Evolutionary conservation across 2,113 vertebrate genomes (phyloP).

Genomic region (Ophiodon elongatus): DNA sequence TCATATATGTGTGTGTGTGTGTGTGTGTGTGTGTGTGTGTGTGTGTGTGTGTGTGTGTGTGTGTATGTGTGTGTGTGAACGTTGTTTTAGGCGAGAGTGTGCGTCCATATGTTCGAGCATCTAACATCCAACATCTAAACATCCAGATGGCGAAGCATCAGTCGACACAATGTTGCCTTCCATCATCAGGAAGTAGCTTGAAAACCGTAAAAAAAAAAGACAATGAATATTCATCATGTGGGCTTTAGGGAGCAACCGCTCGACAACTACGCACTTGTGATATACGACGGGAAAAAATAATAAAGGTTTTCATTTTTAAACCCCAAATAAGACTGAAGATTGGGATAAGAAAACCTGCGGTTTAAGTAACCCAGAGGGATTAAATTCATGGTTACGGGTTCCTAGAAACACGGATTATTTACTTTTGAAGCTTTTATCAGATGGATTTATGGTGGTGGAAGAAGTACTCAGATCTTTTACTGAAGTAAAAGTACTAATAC

Average conservation of each 20-base stretch:
- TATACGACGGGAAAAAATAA: neutral
- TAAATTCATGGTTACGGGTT: neutral
- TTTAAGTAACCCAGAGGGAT: slow-evolving; percentile 15
- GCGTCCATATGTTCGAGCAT: slow-evolving; percentile 55
- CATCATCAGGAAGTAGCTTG: slow-evolving; percentile 53
- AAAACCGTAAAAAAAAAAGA: slow-evolving; percentile 33
- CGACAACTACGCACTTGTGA: slow-evolving; percentile 14
- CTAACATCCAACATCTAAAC: slow-evolving; percentile 67
- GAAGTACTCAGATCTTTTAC: neutral
- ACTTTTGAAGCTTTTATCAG: no score
- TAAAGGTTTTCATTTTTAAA: neutral
- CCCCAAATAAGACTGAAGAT: neutral
- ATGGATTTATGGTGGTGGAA: no score
- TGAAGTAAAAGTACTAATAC: neutral
- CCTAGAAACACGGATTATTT: neutral
- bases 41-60: slow-evolving; percentile 34
- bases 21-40: slow-evolving; percentile 21
- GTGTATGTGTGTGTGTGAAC: slow-evolving; percentile 16
- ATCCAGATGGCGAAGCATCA: slow-evolving; percentile 74
- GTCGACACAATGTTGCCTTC: slow-evolving; percentile 60
- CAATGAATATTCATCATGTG: slow-evolving; percentile 55
- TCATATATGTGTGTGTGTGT: slow-evolving; percentile 27
- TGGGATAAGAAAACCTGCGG: neutral
- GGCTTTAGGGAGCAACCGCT: neutral
- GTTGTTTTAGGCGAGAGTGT: slow-evolving; percentile 10